Conservation (phyloP, 2,113 vertebrate genomes). For the Conger conger region DNA sequence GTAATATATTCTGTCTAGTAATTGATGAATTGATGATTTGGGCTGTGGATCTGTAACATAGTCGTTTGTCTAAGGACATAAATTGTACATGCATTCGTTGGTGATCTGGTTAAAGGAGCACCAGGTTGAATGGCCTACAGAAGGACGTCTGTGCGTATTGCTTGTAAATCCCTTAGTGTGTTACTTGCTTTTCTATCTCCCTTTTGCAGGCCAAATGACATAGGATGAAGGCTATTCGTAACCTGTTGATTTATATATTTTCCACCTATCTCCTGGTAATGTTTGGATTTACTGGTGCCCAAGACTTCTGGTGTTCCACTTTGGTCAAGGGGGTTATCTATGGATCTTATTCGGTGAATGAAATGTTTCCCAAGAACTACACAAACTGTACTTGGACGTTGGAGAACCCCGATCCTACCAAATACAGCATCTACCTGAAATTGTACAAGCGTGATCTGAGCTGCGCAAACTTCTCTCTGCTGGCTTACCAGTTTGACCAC, state of each 20-base stretch:
- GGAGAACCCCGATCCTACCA: constrained; percentile 99
- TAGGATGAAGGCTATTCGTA: constrained; percentile 99
- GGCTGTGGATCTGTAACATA: constrained; percentile 20
- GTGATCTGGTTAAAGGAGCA: constrained; percentile 3
- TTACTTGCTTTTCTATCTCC: constrained; percentile 78
- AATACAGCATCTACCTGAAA: constrained; percentile 99
- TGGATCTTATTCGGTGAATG: constrained; percentile 99
- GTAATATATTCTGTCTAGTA: constrained; percentile 14
- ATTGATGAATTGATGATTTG: constrained; percentile 27
- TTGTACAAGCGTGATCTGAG: constrained; percentile 97
- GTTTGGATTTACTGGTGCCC: constrained; percentile 99
- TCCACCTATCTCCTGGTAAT: constrained; percentile 99
- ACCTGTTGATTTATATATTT: constrained; percentile 99
- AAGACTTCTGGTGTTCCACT: constrained; percentile 99
- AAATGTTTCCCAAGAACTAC: constrained; percentile 99
- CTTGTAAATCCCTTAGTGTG: constrained; percentile 37
- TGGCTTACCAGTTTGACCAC: constrained; percentile 99
- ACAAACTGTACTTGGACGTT: constrained; percentile 99
- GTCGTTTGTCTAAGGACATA: neutral
- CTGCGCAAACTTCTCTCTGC: constrained; percentile 95
- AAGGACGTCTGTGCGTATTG: constrained; percentile 30
- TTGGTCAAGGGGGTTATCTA: constrained; percentile 99
- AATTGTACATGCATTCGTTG: neutral
- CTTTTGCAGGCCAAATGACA: constrained; percentile 98
- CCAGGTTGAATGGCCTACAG: constrained; percentile 5